A percentile compares a stretch with the other conserved stretches of the same genome.
phyloP scores from a whole-genome alignment of 2,888 invertebrate species.

The Nebria salina region DNA sequence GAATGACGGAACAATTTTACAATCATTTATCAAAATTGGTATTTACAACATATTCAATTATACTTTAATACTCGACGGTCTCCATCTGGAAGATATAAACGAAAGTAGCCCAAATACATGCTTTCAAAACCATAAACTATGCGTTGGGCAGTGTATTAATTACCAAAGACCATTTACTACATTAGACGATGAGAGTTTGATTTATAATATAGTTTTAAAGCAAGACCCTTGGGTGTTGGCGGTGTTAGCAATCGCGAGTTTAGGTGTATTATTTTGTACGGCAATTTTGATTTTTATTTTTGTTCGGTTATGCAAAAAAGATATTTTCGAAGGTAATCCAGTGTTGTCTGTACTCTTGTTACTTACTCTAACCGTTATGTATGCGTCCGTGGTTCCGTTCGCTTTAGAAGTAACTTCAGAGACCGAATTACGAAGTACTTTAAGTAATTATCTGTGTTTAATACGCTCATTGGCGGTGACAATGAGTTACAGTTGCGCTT shows the following conservation, averaged over 20 bases:
- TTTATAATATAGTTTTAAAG: conserved; percentile 52
- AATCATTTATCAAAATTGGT: conserved; percentile 54
- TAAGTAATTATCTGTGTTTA: conserved; percentile 63
- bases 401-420: conserved; percentile 58
- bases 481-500: conserved; percentile 70
- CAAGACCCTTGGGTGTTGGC: conserved; percentile 69
- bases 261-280: conserved; percentile 72
- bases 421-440: conserved; percentile 49
- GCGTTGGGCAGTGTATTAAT: conserved; percentile 51
- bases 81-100: conserved; percentile 40
- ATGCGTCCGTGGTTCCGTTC: conserved; percentile 65
- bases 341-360: conserved; percentile 64
- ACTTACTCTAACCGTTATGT: conserved; percentile 64
- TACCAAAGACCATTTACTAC: conserved; percentile 49
- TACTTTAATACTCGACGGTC: conserved; percentile 50
- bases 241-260: conserved; percentile 72
- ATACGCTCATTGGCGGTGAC: conserved; percentile 69
- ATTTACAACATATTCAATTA: conserved; percentile 58
- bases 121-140: conserved; percentile 48
- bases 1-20: conserved; percentile 50
- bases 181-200: conserved; percentile 41
- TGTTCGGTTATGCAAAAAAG: conserved; percentile 70
- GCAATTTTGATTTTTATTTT: conserved; percentile 73
- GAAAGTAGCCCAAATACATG: conserved; percentile 45
- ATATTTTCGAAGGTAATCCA: conserved; percentile 76